Evolutionary conservation across 2,113 vertebrate genomes (phyloP).

Genomic region (Eolophus roseicapilla): DNA sequence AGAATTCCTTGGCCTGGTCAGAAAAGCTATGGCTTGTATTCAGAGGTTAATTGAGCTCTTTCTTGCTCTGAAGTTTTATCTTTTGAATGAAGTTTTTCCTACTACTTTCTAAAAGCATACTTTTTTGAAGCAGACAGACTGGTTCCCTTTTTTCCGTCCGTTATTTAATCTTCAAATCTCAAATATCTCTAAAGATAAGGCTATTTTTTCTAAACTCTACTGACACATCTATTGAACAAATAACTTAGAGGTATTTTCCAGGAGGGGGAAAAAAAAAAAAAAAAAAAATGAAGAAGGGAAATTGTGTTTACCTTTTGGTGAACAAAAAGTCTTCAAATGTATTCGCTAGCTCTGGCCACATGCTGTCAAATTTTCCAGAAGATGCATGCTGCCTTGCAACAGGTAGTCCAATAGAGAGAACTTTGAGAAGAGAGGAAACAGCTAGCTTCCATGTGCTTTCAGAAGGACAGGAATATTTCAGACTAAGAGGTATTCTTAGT

Average conservation of each 20-base stretch:
- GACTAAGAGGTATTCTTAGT: conserved; percentile 87
- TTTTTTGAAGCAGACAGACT: neutral
- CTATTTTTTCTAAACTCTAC: neutral
- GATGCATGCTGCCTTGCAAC: conserved; percentile 96
- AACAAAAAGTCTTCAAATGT: conserved; percentile 98
- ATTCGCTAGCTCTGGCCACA: conserved; percentile 96
- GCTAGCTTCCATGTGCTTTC: conserved; percentile 98
- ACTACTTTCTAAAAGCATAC: neutral
- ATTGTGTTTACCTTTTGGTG: conserved; percentile 88
- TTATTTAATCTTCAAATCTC: neutral
- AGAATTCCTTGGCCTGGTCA: neutral
- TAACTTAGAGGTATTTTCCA: neutral
- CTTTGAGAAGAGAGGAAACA: conserved; percentile 93
- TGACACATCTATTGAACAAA: neutral
- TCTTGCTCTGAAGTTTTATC: neutral
- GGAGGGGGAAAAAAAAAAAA: neutral
- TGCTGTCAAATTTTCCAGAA: conserved; percentile 94
- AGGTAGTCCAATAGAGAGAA: conserved; percentile 91
- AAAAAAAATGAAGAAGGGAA: neutral
- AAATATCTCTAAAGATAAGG: neutral
- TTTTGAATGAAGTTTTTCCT: neutral
- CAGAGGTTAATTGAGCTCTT: neutral
- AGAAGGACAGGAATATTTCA: conserved; percentile 97
- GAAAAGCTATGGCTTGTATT: neutral
- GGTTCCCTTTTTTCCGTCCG: neutral